Evolutionary conservation across 2,797 vertebrate species (phyloP).

Genomic region (Oceanodroma leucorhoa): DNA sequence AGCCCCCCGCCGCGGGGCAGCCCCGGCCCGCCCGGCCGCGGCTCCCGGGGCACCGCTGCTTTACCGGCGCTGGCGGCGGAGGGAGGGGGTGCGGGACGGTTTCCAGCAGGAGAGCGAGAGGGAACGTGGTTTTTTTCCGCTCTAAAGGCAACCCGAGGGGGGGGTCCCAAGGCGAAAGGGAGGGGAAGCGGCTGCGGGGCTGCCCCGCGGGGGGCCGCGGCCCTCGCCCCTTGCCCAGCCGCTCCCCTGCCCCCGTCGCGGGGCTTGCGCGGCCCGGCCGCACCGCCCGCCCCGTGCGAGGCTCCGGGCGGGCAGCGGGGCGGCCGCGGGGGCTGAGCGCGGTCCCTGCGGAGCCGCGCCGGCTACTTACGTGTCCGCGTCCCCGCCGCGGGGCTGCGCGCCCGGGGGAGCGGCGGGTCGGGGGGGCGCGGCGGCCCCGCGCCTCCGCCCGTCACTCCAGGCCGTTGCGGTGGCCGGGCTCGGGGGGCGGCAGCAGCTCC

Average conservation of each 20-base stretch:
- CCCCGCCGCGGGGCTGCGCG: not conserved
- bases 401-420: not conserved
- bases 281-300: not conserved
- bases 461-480: slow-evolving; percentile 85
- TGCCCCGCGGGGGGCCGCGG: not conserved
- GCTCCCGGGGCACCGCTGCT: not conserved
- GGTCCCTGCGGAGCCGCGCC: not conserved
- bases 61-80: not conserved
- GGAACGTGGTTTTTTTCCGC: not conserved
- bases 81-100: not conserved
- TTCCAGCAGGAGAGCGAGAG: not conserved
- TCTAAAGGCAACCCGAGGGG: not conserved
- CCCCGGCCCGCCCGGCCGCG: not conserved
- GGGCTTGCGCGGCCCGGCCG: not conserved
- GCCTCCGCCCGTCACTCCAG: slow-evolving; percentile 70
- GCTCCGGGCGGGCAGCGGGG: not conserved
- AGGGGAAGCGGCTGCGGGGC: not conserved
- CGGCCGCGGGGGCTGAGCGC: not conserved
- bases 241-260: not conserved
- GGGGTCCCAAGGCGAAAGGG: not conserved
- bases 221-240: not conserved
- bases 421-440: not conserved
- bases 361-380: slow-evolving; percentile 67
- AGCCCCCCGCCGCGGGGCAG: not conserved
- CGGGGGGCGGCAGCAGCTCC: slow-evolving; percentile 89